phyloP scores from a whole-genome alignment of 2,113 vertebrate genomes.

The Pithys albifrons region DNA sequence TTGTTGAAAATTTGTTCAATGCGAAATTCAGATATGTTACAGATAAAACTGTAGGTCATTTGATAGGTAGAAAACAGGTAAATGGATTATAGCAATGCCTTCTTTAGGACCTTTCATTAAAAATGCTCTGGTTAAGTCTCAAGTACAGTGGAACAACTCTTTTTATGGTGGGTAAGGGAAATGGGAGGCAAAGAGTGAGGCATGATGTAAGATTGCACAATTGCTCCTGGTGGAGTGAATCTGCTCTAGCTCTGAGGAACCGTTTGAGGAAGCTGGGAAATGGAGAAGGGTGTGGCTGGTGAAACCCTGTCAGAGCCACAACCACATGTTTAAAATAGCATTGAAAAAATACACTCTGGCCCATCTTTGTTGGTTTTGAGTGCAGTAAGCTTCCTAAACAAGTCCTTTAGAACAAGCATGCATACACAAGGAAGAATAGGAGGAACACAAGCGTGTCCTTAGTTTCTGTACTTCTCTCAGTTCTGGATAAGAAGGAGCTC shows the following conservation, averaged over 20 bases:
- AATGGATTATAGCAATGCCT: background rate
- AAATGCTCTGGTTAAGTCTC: background rate
- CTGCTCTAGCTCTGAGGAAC: background rate
- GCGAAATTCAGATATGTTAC: background rate
- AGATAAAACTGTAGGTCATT: background rate
- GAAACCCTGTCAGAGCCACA: slow-evolving; percentile 21
- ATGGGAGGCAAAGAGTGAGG: background rate
- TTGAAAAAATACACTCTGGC: slow-evolving; percentile 13
- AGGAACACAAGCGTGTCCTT: background rate
- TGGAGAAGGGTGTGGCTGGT: slow-evolving; percentile 53
- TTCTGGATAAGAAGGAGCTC: background rate
- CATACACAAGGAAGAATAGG: background rate
- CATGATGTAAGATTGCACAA: slow-evolving; percentile 47
- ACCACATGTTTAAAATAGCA: slow-evolving; percentile 62
- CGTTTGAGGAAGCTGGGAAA: slow-evolving; percentile 56
- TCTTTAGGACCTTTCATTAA: background rate
- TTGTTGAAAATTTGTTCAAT: background rate
- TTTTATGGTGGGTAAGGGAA: background rate
- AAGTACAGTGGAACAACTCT: background rate
- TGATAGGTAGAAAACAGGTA: background rate
- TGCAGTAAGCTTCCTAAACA: background rate
- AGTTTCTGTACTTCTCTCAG: background rate
- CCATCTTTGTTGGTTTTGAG: slow-evolving; percentile 2
- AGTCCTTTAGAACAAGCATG: background rate
- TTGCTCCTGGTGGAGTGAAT: background rate